These are phyloP conservation scores for Mycalesis mineus DNA, from an alignment of 2,888 invertebrate species.

Conservation along the genomic window DNA sequence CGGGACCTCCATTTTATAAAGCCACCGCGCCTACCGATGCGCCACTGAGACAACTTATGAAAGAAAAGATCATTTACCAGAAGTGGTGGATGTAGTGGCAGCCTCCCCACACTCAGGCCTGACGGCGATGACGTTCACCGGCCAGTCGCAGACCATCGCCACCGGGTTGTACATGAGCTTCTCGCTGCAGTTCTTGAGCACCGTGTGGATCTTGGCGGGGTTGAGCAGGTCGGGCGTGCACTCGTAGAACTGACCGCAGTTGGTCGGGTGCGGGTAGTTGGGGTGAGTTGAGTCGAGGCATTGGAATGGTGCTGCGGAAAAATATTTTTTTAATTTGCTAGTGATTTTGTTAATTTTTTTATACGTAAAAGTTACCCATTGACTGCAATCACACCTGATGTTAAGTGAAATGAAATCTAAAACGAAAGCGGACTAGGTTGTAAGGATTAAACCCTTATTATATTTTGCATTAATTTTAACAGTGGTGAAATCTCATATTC, in stretches of 20 bases:
- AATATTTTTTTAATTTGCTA: not conserved
- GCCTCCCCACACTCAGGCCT: conserved; percentile 78
- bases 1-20: too few relatives aligned
- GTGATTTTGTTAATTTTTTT: too few relatives aligned
- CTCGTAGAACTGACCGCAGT: conserved; percentile 85
- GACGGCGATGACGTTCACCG: conserved; percentile 71
- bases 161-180: conserved; percentile 83
- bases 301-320: conserved; percentile 44
- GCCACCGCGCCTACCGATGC: too few relatives aligned
- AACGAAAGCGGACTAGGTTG: too few relatives aligned
- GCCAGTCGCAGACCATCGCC: conserved; percentile 82
- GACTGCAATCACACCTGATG: too few relatives aligned
- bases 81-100: conserved; percentile 14
- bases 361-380: too few relatives aligned
- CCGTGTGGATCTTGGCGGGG: conserved; percentile 60
- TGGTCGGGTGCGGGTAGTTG: conserved; percentile 79
- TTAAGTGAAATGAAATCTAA: too few relatives aligned
- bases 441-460: too few relatives aligned
- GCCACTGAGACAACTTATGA: too few relatives aligned
- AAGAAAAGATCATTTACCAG: conserved; percentile 8
- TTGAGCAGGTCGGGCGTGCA: conserved; percentile 70
- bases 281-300: conserved; percentile 72
- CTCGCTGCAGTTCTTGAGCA: conserved; percentile 82
- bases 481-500: too few relatives aligned
- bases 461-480: too few relatives aligned